Evolutionary conservation across 2,888 invertebrate species (phyloP).

Genomic region (Acleris holmiana): DNA sequence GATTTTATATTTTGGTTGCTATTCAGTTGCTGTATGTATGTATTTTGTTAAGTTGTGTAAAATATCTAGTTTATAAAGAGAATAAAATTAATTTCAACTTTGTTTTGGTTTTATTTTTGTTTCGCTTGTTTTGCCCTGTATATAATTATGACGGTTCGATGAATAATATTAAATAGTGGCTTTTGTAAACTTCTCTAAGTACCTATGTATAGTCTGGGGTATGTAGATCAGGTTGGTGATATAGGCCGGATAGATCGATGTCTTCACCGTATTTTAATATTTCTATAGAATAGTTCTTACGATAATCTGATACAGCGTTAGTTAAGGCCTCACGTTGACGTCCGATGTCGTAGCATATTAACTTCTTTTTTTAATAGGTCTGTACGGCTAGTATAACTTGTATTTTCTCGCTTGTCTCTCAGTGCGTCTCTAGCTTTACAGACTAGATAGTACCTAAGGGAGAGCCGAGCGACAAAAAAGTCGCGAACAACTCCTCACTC

Average conservation of each 20-base stretch:
- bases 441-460: too few species aligned
- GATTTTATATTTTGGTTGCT: constrained; percentile 74
- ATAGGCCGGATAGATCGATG: constrained; percentile 75
- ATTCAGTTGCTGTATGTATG: constrained; percentile 82
- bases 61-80: constrained; percentile 81
- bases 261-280: constrained; percentile 79
- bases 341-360: constrained; percentile 21
- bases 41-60: constrained; percentile 85
- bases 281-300: constrained; percentile 67
- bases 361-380: neutral
- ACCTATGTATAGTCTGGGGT: constrained; percentile 64
- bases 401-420: too few species aligned
- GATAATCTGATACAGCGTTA: constrained; percentile 45
- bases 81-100: constrained; percentile 77
- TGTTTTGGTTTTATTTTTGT: constrained; percentile 72
- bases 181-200: constrained; percentile 60
- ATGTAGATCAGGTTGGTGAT: constrained; percentile 65
- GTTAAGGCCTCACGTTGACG: constrained; percentile 18
- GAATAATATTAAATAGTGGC: constrained; percentile 52
- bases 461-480: too few species aligned
- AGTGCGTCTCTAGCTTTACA: too few species aligned
- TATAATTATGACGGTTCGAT: constrained; percentile 39
- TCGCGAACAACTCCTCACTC: too few species aligned
- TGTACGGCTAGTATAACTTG: too few species aligned
- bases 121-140: constrained; percentile 52